Percentiles rank a stretch among this genome's conserved stretches.
phyloP scores from a whole-genome alignment of 1,140 invertebrate genomes.

The Drosophila obscura region DNA sequence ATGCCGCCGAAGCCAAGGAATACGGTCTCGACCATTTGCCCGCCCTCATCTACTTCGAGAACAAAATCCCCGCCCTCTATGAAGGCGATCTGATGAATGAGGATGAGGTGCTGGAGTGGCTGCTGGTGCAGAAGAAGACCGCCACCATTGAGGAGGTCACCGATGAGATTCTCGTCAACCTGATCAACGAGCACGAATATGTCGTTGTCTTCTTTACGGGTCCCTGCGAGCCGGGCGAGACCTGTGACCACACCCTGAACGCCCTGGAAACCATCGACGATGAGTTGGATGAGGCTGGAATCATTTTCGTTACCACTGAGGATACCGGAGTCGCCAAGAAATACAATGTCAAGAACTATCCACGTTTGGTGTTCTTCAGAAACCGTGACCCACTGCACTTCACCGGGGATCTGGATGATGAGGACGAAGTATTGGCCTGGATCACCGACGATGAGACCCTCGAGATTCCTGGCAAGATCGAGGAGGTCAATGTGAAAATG shows the following conservation, averaged over 20 bases:
- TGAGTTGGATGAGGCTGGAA: constrained; percentile 95
- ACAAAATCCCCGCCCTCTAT: constrained; percentile 95
- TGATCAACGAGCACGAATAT: constrained; percentile 96
- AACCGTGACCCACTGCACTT: constrained; percentile 92
- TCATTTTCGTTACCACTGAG: constrained; percentile 96
- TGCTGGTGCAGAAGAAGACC: constrained; percentile 94
- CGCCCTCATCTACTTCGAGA: constrained; percentile 95
- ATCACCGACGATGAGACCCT: constrained; percentile 95
- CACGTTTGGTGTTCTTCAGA: constrained; percentile 94
- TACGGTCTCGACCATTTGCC: constrained; percentile 96
- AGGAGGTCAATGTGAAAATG: constrained; percentile 96
- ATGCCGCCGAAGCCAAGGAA: constrained; percentile 94
- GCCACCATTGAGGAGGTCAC: constrained; percentile 98
- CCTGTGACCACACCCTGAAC: constrained; percentile 92
- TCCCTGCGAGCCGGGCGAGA: constrained; percentile 93
- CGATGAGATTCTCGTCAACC: constrained; percentile 93
- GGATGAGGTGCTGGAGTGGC: constrained; percentile 95
- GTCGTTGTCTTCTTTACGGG: constrained; percentile 97
- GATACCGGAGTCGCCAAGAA: constrained; percentile 92
- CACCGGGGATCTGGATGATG: constrained; percentile 93
- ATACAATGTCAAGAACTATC: constrained; percentile 92
- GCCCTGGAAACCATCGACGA: constrained; percentile 97
- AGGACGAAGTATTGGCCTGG: constrained; percentile 95
- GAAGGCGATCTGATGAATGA: constrained; percentile 96
- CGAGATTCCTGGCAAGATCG: constrained; percentile 95